These are phyloP conservation scores for Byasa hedistus DNA, from an alignment of 2,888 invertebrate genomes.

Conservation along the genomic window DNA sequence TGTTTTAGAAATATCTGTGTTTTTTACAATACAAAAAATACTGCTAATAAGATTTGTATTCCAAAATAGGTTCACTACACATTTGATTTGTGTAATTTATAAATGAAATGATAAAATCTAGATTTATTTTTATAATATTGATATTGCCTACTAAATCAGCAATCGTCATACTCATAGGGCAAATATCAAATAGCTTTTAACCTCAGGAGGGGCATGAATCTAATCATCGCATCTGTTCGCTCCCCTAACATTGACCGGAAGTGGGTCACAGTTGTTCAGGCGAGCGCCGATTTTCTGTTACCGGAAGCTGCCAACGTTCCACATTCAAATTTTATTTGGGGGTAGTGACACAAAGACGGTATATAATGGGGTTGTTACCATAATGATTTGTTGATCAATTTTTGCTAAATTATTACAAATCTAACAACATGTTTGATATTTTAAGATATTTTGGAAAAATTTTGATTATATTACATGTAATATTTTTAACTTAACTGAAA, in stretches of 20 bases:
- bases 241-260: slow-evolving; percentile 74
- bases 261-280: slow-evolving; percentile 74
- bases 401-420: slow-evolving; percentile 6
- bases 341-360: slow-evolving; percentile 61
- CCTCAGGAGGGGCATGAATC: slow-evolving; percentile 62
- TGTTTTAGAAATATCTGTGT: no score
- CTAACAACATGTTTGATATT: neutral
- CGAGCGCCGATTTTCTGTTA: slow-evolving; percentile 76
- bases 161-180: slow-evolving; percentile 13
- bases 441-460: neutral
- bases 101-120: no score
- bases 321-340: slow-evolving; percentile 77
- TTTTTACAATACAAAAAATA: no score
- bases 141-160: neutral
- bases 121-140: no score
- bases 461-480: neutral
- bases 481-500: no score
- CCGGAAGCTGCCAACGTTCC: slow-evolving; percentile 76
- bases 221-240: slow-evolving; percentile 76
- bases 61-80: no score
- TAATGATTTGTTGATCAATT: slow-evolving; percentile 33
- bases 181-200: slow-evolving; percentile 63
- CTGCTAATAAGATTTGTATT: no score
- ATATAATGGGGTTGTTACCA: slow-evolving; percentile 48
- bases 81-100: no score